Percentiles rank a stretch among this genome's conserved stretches.
These are phyloP conservation scores for Acanthisitta chloris DNA, from an alignment of 2,113 vertebrate genomes.

Conservation along the genomic window DNA sequence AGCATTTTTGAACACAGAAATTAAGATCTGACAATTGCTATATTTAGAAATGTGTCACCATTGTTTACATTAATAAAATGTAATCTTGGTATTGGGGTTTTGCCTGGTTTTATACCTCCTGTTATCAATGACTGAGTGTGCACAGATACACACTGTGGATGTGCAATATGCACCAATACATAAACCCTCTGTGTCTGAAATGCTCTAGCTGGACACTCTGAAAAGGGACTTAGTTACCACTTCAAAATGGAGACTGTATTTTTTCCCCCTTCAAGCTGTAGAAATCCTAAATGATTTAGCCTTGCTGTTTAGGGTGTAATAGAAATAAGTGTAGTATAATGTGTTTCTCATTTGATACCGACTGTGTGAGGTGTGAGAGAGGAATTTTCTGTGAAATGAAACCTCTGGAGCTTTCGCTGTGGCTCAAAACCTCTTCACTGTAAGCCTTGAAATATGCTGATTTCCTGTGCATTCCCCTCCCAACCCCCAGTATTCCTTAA, in stretches of 20 bases:
- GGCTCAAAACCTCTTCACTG: background rate
- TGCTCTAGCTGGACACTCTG: background rate
- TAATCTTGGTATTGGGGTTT: background rate
- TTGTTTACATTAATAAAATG: background rate
- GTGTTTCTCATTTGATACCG: background rate
- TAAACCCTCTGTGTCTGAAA: background rate
- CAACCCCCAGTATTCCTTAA: background rate
- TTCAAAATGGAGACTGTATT: background rate
- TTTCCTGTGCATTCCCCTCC: background rate
- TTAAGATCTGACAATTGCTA: background rate
- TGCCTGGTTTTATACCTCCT: background rate
- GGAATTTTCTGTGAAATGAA: slow-evolving; percentile 19
- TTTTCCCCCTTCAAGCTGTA: background rate
- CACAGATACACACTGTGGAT: too few species aligned
- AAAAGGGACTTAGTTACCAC: background rate
- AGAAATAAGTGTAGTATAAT: background rate
- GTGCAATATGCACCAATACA: accelerated
- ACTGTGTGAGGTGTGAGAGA: background rate
- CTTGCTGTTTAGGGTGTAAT: background rate
- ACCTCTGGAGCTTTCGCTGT: background rate
- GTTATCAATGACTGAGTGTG: background rate
- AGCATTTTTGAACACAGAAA: slow-evolving; percentile 15
- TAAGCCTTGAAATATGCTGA: background rate
- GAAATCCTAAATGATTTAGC: slow-evolving; percentile 11
- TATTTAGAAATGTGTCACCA: background rate